Conservation (phyloP, 2,797 vertebrate species). For the Acestrorhynchus altus region DNA sequence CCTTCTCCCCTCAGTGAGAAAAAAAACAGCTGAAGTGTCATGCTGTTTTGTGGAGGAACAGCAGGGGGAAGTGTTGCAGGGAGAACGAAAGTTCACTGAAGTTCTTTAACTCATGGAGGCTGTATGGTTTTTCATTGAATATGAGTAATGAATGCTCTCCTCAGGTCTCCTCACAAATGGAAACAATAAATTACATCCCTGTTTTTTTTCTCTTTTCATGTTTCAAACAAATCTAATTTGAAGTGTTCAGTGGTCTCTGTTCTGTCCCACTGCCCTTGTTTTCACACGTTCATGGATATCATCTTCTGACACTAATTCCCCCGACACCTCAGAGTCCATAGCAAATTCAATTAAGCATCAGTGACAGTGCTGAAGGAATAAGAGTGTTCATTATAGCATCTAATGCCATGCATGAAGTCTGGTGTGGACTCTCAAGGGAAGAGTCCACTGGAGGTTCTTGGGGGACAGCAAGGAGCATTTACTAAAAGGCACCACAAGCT, state of each 20-base stretch:
- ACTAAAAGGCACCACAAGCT: slow-evolving; percentile 13
- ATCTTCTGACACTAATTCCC: slow-evolving; percentile 42
- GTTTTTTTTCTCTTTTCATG: not conserved
- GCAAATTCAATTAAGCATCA: slow-evolving; percentile 55
- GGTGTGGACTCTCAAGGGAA: slow-evolving; percentile 38
- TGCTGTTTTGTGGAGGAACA: too few species aligned
- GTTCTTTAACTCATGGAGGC: slow-evolving; percentile 1
- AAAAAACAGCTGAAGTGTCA: too few species aligned
- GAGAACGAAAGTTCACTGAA: slow-evolving; percentile 19
- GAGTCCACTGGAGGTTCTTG: slow-evolving; percentile 28
- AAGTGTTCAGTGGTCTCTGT: not conserved
- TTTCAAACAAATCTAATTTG: slow-evolving; percentile 3
- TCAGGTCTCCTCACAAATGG: slow-evolving; percentile 11
- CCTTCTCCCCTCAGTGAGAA: too few species aligned
- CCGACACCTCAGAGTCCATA: slow-evolving; percentile 42
- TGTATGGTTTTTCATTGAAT: slow-evolving; percentile 26
- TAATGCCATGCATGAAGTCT: slow-evolving; percentile 32
- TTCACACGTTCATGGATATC: not conserved
- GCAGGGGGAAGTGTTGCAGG: too few species aligned
- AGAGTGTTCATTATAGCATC: slow-evolving; percentile 26
- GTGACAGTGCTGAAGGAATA: slow-evolving; percentile 35
- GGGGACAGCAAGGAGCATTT: slow-evolving; percentile 18
- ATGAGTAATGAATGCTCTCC: slow-evolving; percentile 46
- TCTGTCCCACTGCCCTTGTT: slow-evolving; percentile 18
- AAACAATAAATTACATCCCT: slow-evolving; percentile 11